These are phyloP conservation scores for Melanotaenia boesemani DNA, from an alignment of 2,797 vertebrate species.

Conservation along the genomic window DNA sequence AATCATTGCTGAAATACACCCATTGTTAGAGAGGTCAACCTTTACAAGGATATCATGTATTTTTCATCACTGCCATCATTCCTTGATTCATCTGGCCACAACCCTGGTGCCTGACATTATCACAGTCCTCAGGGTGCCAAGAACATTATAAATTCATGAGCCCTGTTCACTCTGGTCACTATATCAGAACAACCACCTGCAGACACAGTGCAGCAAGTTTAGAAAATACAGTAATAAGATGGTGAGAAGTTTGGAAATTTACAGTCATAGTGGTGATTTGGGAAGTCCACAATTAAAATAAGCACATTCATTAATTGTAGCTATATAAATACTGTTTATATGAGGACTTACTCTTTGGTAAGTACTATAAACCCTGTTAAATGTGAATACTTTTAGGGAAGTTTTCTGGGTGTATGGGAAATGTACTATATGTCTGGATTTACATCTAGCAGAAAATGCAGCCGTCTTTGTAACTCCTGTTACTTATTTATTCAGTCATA, in stretches of 20 bases:
- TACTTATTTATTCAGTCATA: neutral
- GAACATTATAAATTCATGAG: conserved; percentile 76
- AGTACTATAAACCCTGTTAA: conserved; percentile 25
- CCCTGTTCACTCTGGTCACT: conserved; percentile 68
- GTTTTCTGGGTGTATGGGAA: conserved; percentile 20
- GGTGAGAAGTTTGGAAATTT: conserved; percentile 29
- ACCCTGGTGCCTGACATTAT: conserved; percentile 74
- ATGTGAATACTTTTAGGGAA: conserved; percentile 47
- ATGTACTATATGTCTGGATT: conserved; percentile 4
- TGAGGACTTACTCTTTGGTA: conserved; percentile 9
- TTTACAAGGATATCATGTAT: conserved; percentile 71
- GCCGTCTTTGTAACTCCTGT: neutral
- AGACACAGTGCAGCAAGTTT: conserved; percentile 25
- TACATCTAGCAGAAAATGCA: neutral
- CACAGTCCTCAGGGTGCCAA: conserved; percentile 50
- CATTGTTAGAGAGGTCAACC: conserved; percentile 57
- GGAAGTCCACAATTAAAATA: conserved; percentile 48
- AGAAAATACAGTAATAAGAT: conserved; percentile 49
- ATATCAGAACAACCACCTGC: conserved; percentile 58
- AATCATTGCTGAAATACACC: conserved; percentile 4
- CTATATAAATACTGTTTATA: conserved; percentile 2
- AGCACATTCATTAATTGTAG: conserved; percentile 50
- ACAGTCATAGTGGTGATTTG: conserved; percentile 23
- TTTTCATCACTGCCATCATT: conserved; percentile 68
- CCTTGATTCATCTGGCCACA: conserved; percentile 68